phyloP scores from a whole-genome alignment of 2,113 vertebrate species.

The Albula goreensis region DNA sequence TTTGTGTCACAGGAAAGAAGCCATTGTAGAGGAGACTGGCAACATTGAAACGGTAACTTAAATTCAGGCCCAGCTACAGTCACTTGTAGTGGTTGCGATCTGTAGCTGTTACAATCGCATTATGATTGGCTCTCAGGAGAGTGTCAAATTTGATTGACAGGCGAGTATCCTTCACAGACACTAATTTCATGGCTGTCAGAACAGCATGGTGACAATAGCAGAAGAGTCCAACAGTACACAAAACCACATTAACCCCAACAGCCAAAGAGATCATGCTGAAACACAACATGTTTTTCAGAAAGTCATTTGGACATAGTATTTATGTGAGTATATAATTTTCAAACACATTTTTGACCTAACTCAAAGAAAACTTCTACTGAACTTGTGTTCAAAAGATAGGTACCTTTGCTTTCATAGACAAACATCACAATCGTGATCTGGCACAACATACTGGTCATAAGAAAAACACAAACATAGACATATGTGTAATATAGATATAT shows the following conservation, averaged over 20 bases:
- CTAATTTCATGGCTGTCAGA: background rate
- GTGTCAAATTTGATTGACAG: background rate
- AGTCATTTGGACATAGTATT: too few relatives aligned
- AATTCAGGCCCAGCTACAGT: background rate
- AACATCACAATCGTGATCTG: too few relatives aligned
- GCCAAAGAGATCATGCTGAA: too few relatives aligned
- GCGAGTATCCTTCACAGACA: background rate
- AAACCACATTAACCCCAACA: background rate
- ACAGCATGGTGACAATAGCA: background rate
- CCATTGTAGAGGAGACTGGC: too few relatives aligned
- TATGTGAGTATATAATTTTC: too few relatives aligned
- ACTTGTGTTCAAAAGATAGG: too few relatives aligned
- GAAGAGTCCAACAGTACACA: background rate
- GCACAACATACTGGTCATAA: background rate
- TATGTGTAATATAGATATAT: conserved; percentile 76
- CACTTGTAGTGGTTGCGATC: background rate
- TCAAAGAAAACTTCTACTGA: too few relatives aligned
- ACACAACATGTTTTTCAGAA: too few relatives aligned
- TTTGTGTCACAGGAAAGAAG: too few relatives aligned
- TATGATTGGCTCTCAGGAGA: background rate
- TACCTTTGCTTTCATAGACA: too few relatives aligned
- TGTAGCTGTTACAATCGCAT: too few relatives aligned
- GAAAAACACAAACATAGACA: conserved; percentile 45
- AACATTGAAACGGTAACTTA: background rate
- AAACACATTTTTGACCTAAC: too few relatives aligned